Percentiles rank a stretch among this genome's conserved stretches.
phyloP scores from a whole-genome alignment of 2,888 invertebrate species.

The Microctonus hyperodae region DNA sequence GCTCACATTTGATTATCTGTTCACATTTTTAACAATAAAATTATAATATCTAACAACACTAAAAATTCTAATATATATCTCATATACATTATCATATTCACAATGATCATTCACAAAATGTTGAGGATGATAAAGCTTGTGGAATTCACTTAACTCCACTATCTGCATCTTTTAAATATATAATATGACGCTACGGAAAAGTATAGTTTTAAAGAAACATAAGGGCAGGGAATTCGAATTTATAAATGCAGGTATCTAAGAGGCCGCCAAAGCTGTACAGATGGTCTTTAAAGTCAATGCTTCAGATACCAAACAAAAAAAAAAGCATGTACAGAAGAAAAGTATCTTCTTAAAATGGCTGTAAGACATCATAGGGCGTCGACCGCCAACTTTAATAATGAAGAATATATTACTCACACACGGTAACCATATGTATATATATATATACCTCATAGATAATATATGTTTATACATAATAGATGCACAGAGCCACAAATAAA shows the following conservation, averaged over 20 bases:
- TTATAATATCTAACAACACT: too few species aligned
- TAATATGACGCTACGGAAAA: neutral
- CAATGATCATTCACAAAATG: too few species aligned
- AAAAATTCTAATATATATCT: too few species aligned
- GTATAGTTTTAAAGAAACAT: neutral
- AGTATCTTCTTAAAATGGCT: constrained; percentile 5
- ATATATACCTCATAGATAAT: constrained; percentile 33
- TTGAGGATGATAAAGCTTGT: constrained; percentile 4
- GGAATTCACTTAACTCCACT: constrained; percentile 16
- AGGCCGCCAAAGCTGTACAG: neutral
- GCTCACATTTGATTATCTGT: too few species aligned
- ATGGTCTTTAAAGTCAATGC: neutral
- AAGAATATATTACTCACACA: constrained; percentile 13
- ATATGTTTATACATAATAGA: constrained; percentile 33
- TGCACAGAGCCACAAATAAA: constrained; percentile 34
- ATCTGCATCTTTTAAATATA: neutral
- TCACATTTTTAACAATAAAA: too few species aligned
- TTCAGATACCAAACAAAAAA: neutral
- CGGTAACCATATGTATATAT: constrained; percentile 19
- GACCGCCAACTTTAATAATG: constrained; percentile 24
- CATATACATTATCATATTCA: too few species aligned
- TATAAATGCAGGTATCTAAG: neutral
- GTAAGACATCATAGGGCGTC: constrained; percentile 21
- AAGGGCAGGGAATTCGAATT: neutral
- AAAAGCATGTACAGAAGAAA: neutral